Percentiles rank a stretch among this genome's conserved stretches.
These are phyloP conservation scores for Desmophyllum pertusum DNA, from an alignment of 92 coral and sea anemone genomes.

Conservation along the genomic window DNA sequence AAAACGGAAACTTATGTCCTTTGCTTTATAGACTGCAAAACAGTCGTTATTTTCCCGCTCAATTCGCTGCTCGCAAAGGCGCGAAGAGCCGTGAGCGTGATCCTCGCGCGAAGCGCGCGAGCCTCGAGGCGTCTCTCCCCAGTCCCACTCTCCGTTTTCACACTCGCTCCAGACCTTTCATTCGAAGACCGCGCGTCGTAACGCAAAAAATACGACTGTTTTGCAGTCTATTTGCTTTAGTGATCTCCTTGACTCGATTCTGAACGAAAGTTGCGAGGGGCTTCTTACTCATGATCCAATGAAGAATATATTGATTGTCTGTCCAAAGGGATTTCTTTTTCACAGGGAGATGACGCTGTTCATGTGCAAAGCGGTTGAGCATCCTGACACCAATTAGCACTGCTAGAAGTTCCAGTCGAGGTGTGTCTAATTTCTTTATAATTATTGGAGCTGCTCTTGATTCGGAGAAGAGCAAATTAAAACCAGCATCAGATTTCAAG, in stretches of 20 bases:
- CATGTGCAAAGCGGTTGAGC: conserved; percentile 16
- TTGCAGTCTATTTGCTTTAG: no score
- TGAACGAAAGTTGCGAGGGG: conserved; percentile 33
- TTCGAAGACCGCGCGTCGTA: no score
- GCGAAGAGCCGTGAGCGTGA: no score
- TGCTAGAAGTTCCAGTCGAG: conserved; percentile 29
- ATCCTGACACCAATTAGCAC: conserved; percentile 10
- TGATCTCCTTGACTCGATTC: conserved; percentile 45
- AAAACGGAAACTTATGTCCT: conserved; percentile 28
- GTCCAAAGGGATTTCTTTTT: conserved; percentile 8
- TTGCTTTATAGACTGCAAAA: no score
- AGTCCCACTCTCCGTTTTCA: no score
- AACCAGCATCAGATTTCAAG: conserved; percentile 21
- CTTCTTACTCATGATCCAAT: conserved; percentile 27
- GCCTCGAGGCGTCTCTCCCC: no score
- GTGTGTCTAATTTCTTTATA: conserved; percentile 12
- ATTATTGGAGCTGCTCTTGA: conserved; percentile 15
- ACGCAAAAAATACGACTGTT: no score
- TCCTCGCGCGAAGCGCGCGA: no score
- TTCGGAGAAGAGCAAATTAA: no score
- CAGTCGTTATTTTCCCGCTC: no score
- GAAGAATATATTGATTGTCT: conserved; percentile 27
- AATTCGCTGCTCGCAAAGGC: no score
- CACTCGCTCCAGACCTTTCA: no score
- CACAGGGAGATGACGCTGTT: not conserved